Evolutionary conservation across 2,113 vertebrate species (phyloP), one percentile per base, ranked within the genome.

Genomic region (Spermophilus dauricus): DNA sequence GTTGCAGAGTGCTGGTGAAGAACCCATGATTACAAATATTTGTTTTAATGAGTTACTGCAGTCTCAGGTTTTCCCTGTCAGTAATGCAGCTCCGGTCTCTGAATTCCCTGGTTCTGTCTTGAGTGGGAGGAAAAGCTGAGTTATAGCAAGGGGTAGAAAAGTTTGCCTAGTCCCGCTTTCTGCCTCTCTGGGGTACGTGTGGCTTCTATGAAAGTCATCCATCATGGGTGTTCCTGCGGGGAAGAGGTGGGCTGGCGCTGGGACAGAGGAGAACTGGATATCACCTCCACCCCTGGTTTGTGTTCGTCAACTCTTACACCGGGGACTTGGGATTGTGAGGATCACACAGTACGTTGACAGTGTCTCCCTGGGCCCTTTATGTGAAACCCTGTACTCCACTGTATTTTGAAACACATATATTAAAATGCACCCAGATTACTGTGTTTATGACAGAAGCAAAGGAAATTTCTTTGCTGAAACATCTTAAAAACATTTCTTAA

Each of bases 1-100:
- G 65, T 56, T 83, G 45, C 48, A 73, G 96, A 92, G 42, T 75
- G 61, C 67, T 34, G 14, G 67, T 39, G 32, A 77, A 86, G 73
- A 94, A 61, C 26, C 18, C 28, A 94, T 92, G 56, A 8, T 42
- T 81, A 48, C 48, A 75, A 85, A 69, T 77, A 84, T 82, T 88
- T 96, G n/a, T 83, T 84, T 78, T 61, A 77, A 91, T 86, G 86
- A 86, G 69, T 89, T 58, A 83, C 12, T 77, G 78, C 53, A 83
- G 34, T 78, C 63, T 92, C 48, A 82, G 45, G 22, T 45, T 75
- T 76, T 72, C 48, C 63, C 30, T 11, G 63, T 85, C 9, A 18
- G 18, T 85, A 69, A 61, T 42, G 67, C 69, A 7, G 5, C 11
- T 39, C 34, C 34, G 39, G 26, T 58, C 58, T 12, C 39, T 85